Evolutionary conservation across 2,113 vertebrate species (phyloP).

Genomic region (Rissa tridactyla): DNA sequence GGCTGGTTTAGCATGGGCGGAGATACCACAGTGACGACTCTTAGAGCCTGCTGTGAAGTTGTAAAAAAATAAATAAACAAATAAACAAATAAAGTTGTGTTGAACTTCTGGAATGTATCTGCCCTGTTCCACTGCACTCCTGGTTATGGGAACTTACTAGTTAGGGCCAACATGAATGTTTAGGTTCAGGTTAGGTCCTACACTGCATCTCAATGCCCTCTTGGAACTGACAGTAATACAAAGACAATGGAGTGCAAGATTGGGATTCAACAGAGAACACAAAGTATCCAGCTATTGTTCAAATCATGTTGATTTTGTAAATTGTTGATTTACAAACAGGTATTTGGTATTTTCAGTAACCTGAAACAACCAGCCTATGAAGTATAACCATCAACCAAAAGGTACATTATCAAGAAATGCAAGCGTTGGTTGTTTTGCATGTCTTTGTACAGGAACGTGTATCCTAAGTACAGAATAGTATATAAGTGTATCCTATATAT

Average conservation of each 20-base stretch:
- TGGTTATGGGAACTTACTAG: neutral
- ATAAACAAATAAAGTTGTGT: neutral
- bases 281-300: neutral
- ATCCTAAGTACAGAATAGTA: neutral
- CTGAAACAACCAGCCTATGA: neutral
- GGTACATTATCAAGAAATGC: neutral
- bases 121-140: neutral
- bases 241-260: neutral
- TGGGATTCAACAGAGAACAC: neutral
- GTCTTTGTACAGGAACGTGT: neutral
- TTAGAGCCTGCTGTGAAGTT: neutral
- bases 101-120: neutral
- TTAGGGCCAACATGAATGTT: neutral
- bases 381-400: neutral
- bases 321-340: neutral
- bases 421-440: neutral
- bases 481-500: no score
- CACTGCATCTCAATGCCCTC: neutral
- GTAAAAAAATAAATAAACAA: neutral
- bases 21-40: neutral
- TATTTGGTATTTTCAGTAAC: neutral
- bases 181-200: neutral
- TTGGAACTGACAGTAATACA: neutral
- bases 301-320: neutral
- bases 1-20: neutral